Base-by-base conservation (phyloP, 2,113 vertebrate genomes). In the Sinocyclocheilus maitianheensis region DNA sequence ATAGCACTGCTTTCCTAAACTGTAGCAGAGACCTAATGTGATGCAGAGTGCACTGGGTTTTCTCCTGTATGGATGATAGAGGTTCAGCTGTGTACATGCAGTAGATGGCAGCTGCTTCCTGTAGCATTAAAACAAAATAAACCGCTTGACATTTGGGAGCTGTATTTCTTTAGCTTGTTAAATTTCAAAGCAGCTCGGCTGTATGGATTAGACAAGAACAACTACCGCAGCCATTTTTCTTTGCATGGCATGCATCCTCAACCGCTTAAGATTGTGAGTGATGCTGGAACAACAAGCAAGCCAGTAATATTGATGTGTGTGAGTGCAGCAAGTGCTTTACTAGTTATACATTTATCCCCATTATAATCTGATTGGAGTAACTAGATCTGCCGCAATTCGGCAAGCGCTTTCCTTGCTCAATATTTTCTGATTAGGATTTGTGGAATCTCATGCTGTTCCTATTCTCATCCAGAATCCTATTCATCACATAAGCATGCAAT, bases 91-190 rank as follows among this genome's bases (percentile, higher is more conserved):
- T 84, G 77, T 86, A 87, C 89, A 74, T 88, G 85, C 83, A 88
- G 89, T 87, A 83, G 85, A 86, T 85, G 88, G 87, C 89, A 85
- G 85, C 89, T 86, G 87, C 85, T 88, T 89, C 77, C 84, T 89
- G 89, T 81, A 89, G 88, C 86, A 87, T 77, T 87, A 78, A 89
- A 82, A 84, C 63, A 65, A 82, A 84, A 84, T 74, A 86, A 90
- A 87, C 80, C 48, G 37, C 69, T 74, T 81, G 77, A 62, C 87
- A 74, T 89, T 84, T 77, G 77, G 78, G 78, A 89, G 84, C 86
- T 65, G 86, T 84, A 89, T 86, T 72, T 90, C 86, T 88, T 88
- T 86, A 86, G 84, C 87, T 90, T 71, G 89, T 88, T 87, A 90
- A 84, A 71, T 86, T 90, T 87, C 83, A 90, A 82, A 86, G 84